phyloP scores from a whole-genome alignment of 2,888 invertebrate species.

The Cephalotes varians region DNA sequence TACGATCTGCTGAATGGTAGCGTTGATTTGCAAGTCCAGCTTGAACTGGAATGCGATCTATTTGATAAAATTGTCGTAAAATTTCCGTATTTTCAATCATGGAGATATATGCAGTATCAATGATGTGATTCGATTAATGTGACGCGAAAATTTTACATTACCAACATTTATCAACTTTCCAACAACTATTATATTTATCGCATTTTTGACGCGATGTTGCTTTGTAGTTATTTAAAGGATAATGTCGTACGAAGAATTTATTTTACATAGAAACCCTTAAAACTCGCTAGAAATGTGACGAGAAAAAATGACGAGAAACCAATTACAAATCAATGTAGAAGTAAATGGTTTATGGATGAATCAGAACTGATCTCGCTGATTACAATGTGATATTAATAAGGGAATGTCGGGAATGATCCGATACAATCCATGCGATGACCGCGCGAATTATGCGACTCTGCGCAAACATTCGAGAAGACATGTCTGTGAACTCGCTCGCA shows the following conservation, averaged over 20 bases:
- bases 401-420: conserved; percentile 12
- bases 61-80: background rate
- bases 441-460: conserved; percentile 11
- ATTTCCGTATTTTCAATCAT: background rate
- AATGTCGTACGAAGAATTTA: background rate
- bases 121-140: background rate
- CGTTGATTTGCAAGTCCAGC: background rate
- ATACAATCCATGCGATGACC: conserved; percentile 1
- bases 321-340: background rate
- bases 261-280: background rate
- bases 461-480: conserved; percentile 13
- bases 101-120: background rate
- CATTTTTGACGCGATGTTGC: background rate
- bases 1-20: conserved; percentile 6
- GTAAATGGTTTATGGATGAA: background rate
- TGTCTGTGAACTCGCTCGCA: conserved; percentile 5
- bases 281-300: background rate
- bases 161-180: background rate
- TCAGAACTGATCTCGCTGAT: background rate
- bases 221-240: background rate
- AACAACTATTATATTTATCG: background rate
- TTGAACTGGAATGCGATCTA: background rate
- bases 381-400: conserved; percentile 31
- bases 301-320: background rate
- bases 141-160: background rate